phyloP scores from a whole-genome alignment of 1,140 invertebrate species.

The Heterodera carotae region DNA sequence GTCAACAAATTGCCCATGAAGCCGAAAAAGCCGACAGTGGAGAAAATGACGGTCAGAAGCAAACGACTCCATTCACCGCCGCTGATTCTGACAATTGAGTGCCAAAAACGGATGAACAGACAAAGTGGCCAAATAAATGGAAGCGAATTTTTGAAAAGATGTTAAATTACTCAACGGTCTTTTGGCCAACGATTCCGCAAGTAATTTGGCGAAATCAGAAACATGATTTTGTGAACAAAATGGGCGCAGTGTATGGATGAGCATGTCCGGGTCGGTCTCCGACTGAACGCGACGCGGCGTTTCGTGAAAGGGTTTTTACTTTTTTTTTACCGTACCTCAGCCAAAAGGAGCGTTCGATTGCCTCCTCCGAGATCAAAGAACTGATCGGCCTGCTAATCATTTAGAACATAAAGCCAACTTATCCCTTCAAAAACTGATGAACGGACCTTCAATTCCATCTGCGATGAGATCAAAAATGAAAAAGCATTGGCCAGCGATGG shows the following conservation, averaged over 20 bases:
- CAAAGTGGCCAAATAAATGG: not conserved
- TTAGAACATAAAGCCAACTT: not conserved
- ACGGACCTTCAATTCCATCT: no score
- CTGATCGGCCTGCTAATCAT: not conserved
- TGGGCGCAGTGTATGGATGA: constrained; percentile 13
- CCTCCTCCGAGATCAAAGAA: not conserved
- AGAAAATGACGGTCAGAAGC: constrained; percentile 73
- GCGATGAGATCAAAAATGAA: not conserved
- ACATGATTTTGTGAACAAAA: constrained; percentile 14
- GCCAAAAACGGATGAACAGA: not conserved
- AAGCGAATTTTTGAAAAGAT: no score
- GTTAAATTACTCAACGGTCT: not conserved
- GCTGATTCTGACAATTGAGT: not conserved
- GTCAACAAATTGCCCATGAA: constrained; percentile 85
- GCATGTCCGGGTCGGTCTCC: not conserved
- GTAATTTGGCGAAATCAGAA: constrained; percentile 19
- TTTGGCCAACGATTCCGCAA: constrained; percentile 25
- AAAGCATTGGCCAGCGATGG: not conserved
- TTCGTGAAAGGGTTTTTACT: not conserved
- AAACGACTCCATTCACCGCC: constrained; percentile 11
- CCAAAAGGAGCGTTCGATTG: not conserved
- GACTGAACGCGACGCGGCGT: not conserved
- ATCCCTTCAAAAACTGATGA: no score
- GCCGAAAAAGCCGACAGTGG: constrained; percentile 81
- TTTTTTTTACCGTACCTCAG: not conserved